Percentiles rank a stretch among this genome's conserved stretches.
phyloP scores from a whole-genome alignment of 2,888 invertebrate genomes.

The Hirtodrosophila cameraria region DNA sequence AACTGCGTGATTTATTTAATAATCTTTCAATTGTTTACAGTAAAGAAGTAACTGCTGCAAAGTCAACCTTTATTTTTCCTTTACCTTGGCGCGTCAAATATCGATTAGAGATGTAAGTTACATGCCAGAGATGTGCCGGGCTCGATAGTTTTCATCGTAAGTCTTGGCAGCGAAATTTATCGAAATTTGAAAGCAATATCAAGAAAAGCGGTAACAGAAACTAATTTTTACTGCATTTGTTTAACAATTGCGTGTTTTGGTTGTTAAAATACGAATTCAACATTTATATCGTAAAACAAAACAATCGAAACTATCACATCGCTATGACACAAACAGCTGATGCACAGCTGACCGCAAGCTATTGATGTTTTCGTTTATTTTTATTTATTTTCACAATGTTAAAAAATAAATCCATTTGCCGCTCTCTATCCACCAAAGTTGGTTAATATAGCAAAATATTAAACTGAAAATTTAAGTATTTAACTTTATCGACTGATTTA shows the following conservation, averaged over 20 bases:
- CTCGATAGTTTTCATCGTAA: slow-evolving; percentile 13
- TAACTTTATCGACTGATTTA: no score
- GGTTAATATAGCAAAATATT: no score
- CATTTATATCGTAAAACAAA: background rate
- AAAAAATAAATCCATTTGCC: no score
- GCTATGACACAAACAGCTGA: slow-evolving; percentile 10
- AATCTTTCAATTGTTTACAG: background rate
- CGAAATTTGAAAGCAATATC: no score
- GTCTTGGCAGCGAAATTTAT: background rate
- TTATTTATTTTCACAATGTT: no score
- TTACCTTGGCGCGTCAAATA: slow-evolving; percentile 27
- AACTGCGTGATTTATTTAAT: background rate
- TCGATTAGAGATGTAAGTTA: slow-evolving; percentile 17
- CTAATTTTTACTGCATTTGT: background rate
- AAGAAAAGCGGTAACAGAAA: no score
- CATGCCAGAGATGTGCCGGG: slow-evolving; percentile 4
- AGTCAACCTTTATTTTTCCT: background rate
- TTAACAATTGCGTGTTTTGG: background rate
- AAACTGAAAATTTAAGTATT: no score
- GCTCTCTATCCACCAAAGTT: no score
- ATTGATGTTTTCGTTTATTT: no score
- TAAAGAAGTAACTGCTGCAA: slow-evolving; percentile 3
- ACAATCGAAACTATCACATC: background rate
- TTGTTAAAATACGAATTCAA: no score
- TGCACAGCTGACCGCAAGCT: slow-evolving; percentile 3